These are phyloP conservation scores for Caenorhabditis wallacei DNA, from an alignment of 2,888 invertebrate genomes.

Conservation along the genomic window DNA sequence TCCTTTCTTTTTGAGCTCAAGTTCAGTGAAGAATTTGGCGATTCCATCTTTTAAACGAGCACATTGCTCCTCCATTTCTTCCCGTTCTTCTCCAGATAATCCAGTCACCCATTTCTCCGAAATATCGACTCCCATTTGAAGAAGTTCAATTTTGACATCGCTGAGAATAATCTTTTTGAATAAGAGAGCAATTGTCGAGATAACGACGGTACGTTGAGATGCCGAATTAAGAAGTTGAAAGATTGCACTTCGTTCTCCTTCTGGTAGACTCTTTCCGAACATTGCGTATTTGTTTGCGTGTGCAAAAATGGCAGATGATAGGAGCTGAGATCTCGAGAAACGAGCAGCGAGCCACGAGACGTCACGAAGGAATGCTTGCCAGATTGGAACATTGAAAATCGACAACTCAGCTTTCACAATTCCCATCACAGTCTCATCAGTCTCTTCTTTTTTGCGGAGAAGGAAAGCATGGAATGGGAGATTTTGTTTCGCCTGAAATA, in stretches of 20 bases:
- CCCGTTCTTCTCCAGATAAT: conserved; percentile 41
- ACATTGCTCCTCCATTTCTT: conserved; percentile 58
- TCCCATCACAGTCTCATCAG: conserved; percentile 59
- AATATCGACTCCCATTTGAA: conserved; percentile 65
- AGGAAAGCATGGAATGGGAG: conserved; percentile 71
- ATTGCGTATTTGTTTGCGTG: conserved; percentile 61
- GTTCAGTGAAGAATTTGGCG: conserved; percentile 67
- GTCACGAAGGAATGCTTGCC: conserved; percentile 55
- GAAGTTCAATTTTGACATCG: conserved; percentile 67
- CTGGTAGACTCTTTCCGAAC: conserved; percentile 45
- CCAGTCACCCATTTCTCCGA: conserved; percentile 55
- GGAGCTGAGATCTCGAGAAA: conserved; percentile 65
- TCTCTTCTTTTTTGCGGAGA: conserved; percentile 60
- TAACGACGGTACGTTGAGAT: conserved; percentile 52
- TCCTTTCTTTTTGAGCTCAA: conserved; percentile 69
- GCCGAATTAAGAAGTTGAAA: conserved; percentile 45
- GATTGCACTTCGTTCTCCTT: conserved; percentile 49
- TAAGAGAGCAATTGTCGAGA: conserved; percentile 64
- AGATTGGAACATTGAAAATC: conserved; percentile 71
- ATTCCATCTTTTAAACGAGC: conserved; percentile 63
- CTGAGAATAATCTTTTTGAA: conserved; percentile 68
- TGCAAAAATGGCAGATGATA: conserved; percentile 63
- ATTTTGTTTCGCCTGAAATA: conserved; percentile 33
- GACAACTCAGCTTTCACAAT: conserved; percentile 69
- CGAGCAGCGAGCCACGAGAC: conserved; percentile 60